phyloP scores from a whole-genome alignment of 1,140 invertebrate species.

The Phthorimaea operculella region DNA sequence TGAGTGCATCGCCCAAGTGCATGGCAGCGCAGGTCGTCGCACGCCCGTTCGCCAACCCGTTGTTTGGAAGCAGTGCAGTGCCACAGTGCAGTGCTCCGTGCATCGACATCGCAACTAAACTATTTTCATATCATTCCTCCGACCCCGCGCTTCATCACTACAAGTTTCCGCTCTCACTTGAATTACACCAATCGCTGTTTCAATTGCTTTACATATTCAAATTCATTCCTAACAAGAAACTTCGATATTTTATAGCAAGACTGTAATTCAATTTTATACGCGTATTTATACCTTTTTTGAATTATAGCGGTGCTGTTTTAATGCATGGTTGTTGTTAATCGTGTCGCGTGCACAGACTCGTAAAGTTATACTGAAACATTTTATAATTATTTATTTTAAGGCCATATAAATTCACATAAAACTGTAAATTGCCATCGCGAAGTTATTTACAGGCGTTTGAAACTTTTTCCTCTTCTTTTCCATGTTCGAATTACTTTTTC shows the following conservation, averaged over 20 bases:
- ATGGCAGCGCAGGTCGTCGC: background rate
- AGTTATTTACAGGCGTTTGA: too few relatives aligned
- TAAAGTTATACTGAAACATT: background rate
- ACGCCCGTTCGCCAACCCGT: background rate
- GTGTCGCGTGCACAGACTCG: background rate
- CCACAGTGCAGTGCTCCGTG: background rate
- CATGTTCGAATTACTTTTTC: too few relatives aligned
- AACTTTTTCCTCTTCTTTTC: too few relatives aligned
- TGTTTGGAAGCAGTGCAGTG: background rate
- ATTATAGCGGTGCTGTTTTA: background rate
- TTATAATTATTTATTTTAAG: background rate
- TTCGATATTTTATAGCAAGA: background rate
- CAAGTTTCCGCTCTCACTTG: constrained; percentile 18
- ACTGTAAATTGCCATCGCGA: too few relatives aligned
- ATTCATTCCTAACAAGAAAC: constrained; percentile 8
- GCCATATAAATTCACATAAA: too few relatives aligned
- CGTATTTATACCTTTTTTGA: background rate
- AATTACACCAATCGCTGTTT: constrained; percentile 27
- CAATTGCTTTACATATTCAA: constrained; percentile 25
- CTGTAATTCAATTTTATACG: background rate
- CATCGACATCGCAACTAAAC: constrained; percentile 22
- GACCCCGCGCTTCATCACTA: constrained; percentile 22
- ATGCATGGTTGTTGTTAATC: background rate
- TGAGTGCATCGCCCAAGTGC: too few relatives aligned
- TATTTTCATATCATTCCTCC: constrained; percentile 29